Percentiles rank a stretch among this genome's conserved stretches.
Conservation (phyloP, 2,888 invertebrate genomes). For the Drosophila imparisetae region DNA sequence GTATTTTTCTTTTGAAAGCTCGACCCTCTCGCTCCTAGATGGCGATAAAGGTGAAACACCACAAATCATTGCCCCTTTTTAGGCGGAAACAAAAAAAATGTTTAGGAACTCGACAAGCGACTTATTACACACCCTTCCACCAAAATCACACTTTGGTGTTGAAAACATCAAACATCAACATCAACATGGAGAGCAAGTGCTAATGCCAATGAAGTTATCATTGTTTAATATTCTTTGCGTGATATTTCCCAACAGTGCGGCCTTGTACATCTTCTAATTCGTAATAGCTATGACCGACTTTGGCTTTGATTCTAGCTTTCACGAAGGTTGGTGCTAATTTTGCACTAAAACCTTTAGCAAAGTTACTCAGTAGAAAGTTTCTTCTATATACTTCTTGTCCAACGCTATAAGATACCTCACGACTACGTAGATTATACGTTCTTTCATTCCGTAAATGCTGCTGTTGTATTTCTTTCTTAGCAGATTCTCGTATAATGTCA, state of each 20-base stretch:
- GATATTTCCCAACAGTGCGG: slow-evolving; percentile 1
- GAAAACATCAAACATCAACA: too few relatives aligned
- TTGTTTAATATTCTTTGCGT: slow-evolving; percentile 13
- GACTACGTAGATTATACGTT: neutral
- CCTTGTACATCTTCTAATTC: slow-evolving; percentile 9
- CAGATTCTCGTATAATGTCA: neutral
- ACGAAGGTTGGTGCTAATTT: neutral
- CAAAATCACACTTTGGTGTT: too few relatives aligned
- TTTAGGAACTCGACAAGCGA: too few relatives aligned
- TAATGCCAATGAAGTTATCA: neutral
- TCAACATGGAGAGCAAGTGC: neutral
- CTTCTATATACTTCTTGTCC: neutral
- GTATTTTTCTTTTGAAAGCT: too few relatives aligned
- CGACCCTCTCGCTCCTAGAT: too few relatives aligned
- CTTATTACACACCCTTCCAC: too few relatives aligned
- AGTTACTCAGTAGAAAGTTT: neutral
- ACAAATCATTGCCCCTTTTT: too few relatives aligned
- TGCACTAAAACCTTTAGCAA: neutral
- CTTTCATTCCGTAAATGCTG: neutral
- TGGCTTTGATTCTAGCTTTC: neutral
- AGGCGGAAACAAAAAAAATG: too few relatives aligned
- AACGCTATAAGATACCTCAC: neutral
- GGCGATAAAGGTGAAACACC: too few relatives aligned
- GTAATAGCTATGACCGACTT: slow-evolving; percentile 2
- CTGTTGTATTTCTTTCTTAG: too few relatives aligned